These are phyloP conservation scores for Crepidodera aurea DNA, from an alignment of 2,888 invertebrate genomes.

Conservation along the genomic window DNA sequence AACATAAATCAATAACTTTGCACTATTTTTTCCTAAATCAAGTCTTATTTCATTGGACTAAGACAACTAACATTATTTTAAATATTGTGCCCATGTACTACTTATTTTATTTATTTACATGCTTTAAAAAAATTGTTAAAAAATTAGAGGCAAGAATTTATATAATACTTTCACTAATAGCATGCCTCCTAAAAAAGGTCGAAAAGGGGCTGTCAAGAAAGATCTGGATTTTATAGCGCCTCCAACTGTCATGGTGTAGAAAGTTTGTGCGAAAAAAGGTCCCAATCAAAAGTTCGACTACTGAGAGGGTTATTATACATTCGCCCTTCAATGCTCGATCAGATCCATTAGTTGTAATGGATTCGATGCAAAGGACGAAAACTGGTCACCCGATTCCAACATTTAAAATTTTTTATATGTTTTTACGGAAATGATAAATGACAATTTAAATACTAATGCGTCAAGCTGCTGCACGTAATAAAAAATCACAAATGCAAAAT, in stretches of 20 bases:
- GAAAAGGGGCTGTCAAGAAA: background rate
- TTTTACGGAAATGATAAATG: background rate
- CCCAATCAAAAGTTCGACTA: slow-evolving; percentile 28
- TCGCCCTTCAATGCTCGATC: slow-evolving; percentile 14
- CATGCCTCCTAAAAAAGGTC: background rate
- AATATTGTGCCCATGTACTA: no score
- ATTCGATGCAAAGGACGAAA: slow-evolving; percentile 8
- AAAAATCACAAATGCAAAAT: no score
- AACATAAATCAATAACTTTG: no score
- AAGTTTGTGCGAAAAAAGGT: slow-evolving; percentile 11
- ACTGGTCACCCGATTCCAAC: background rate
- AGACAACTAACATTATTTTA: no score
- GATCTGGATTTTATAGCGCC: slow-evolving; percentile 7
- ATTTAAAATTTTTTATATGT: background rate
- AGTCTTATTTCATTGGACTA: no score
- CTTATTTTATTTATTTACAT: no score
- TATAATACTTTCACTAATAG: slow-evolving; percentile 1
- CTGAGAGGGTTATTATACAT: slow-evolving; percentile 27
- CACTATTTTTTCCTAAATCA: no score
- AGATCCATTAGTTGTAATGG: slow-evolving; percentile 25
- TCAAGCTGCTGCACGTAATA: background rate
- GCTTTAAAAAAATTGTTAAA: no score
- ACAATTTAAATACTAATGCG: background rate
- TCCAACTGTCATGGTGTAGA: slow-evolving; percentile 8
- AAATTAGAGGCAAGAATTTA: background rate